Evolutionary conservation across 2,113 vertebrate genomes (phyloP), one percentile per base, ranked within the genome.

Genomic region (Desmodus rotundus): DNA sequence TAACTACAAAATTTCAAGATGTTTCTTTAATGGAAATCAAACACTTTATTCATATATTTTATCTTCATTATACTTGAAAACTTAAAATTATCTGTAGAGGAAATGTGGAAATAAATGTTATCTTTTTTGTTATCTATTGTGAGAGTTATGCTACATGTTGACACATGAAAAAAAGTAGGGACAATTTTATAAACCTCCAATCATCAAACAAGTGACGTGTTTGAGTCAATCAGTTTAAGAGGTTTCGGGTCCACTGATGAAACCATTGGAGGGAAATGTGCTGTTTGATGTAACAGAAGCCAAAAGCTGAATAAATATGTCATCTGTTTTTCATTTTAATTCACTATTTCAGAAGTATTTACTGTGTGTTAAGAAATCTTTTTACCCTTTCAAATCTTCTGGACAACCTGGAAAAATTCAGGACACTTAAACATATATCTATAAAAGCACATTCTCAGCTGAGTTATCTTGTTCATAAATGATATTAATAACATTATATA

Each of bases 301-400:
- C 87, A 84, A 97, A 97, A 96, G 74, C 92, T n/a, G 95, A 97
- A 96, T 97, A 97, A 97, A 97, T 92, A 78, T 91, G 72, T 97
- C 97, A 97, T 97, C 97, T 97, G 97, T 94, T 98, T 97, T 97
- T 97, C 96, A 98, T 98, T 98, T 96, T 96, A 97, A 96, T 97
- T 96, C 96, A 94, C 86, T 93, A 93, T 97, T 97, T 97, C 94
- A 96, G 93, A 97, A 97, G 96, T 97, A 97, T 96, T 97, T 96
- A 97, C 95, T 95, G 89, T 96, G 93, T 87, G 96, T 96, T 97
- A 95, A 97, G 97, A 97, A 97, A 87, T 97, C 83, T 87, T 97
- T 96, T 96, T 96, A 91, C 78, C 45, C 96, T 97, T 97, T 95
- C 83, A 93, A 95, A 98, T 97, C 91, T 96, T 97, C 96, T 94